A percentile compares a stretch with the other conserved stretches of the same genome.
These are phyloP conservation scores for Phacellophora camtschatica DNA, from an alignment of 30 jellyfish, hydroid and myxozoan genomes.

Conservation along the genomic window DNA sequence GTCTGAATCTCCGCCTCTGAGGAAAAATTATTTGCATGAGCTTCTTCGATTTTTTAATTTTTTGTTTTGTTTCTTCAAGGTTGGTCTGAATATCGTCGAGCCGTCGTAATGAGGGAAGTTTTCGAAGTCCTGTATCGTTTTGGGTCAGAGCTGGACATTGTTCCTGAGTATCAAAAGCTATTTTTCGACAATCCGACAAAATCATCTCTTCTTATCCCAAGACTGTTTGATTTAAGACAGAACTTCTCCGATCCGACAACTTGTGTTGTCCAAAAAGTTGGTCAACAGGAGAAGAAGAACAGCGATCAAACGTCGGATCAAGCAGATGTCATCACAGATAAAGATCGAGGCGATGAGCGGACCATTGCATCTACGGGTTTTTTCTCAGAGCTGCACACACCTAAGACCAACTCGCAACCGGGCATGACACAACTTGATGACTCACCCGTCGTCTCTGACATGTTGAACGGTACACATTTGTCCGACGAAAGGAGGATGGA, in stretches of 20 bases:
- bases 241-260: slow-evolving; percentile 61
- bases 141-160: slow-evolving; percentile 41
- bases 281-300: slow-evolving; percentile 10
- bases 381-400: too few relatives aligned
- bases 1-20: too few relatives aligned
- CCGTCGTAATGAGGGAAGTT: slow-evolving; percentile 99
- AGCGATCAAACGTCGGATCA: not conserved
- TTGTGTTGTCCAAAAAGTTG: slow-evolving; percentile 32
- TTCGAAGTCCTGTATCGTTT: slow-evolving; percentile 87
- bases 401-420: too few relatives aligned
- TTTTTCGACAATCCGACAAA: slow-evolving; percentile 64
- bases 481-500: too few relatives aligned
- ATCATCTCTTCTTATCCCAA: slow-evolving; percentile 63
- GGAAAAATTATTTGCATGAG: not conserved
- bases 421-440: too few relatives aligned
- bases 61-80: slow-evolving; percentile 46
- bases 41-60: not conserved
- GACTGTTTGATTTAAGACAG: slow-evolving; percentile 47
- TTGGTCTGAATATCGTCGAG: slow-evolving; percentile 98
- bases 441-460: too few relatives aligned
- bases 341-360: too few relatives aligned
- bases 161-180: slow-evolving; percentile 69
- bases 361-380: too few relatives aligned
- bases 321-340: not conserved
- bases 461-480: too few relatives aligned